Conservation (phyloP, 53 echinoderm and acorn worm genomes). For the Luidia sarsii region DNA sequence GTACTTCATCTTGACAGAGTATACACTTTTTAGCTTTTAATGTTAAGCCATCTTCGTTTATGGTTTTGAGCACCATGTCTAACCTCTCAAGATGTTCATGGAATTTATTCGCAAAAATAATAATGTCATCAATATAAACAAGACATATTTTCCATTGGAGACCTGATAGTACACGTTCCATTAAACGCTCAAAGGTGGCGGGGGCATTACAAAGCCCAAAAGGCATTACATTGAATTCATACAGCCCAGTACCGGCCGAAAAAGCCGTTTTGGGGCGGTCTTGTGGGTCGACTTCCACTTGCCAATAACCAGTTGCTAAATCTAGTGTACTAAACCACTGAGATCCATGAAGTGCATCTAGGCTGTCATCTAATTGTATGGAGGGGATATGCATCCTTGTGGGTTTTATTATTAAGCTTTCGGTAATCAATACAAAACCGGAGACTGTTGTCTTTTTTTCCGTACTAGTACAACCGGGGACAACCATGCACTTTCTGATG, state of each 20-base stretch:
- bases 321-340: not conserved
- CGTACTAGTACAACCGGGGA: conserved; percentile 29
- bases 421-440: conserved; percentile 33
- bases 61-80: conserved; percentile 3
- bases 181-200: conserved; percentile 23
- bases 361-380: conserved; percentile 4
- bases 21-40: conserved; percentile 40
- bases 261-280: not conserved
- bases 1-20: not conserved
- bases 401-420: not conserved
- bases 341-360: not conserved
- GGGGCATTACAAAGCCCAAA: conserved; percentile 27
- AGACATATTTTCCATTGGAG: conserved; percentile 28
- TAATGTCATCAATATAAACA: conserved; percentile 19
- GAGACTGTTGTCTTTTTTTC: conserved; percentile 24
- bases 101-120: conserved; percentile 45
- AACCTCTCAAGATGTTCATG: conserved; percentile 3
- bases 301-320: conserved; percentile 7
- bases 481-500: conserved; percentile 28
- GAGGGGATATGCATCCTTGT: conserved; percentile 15
- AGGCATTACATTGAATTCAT: conserved; percentile 22
- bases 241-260: not conserved
- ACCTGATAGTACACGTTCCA: conserved; percentile 15
- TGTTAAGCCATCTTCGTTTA: conserved; percentile 11
- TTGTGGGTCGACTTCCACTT: not conserved